These are phyloP conservation scores for Caiman crocodilus DNA, from an alignment of 2,797 vertebrate species.

Conservation along the genomic window DNA sequence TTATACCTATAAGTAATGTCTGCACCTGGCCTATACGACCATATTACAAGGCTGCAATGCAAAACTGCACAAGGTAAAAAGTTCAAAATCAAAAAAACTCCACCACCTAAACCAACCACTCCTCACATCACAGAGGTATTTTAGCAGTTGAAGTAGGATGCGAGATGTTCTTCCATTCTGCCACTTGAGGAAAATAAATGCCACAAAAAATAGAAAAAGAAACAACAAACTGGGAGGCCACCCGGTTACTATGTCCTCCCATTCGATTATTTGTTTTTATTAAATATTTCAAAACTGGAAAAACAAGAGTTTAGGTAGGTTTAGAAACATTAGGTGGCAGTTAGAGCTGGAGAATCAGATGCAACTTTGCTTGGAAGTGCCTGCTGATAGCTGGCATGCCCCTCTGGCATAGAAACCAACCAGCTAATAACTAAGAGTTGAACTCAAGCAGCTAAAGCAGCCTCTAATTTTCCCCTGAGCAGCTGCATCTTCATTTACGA, in stretches of 20 bases:
- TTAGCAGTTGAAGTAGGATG: slow-evolving; percentile 39
- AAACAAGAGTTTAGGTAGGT: background rate
- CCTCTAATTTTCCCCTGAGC: background rate
- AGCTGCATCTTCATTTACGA: background rate
- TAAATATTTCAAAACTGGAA: slow-evolving; percentile 59
- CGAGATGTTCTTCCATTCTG: slow-evolving; percentile 50
- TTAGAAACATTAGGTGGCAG: slow-evolving; percentile 41
- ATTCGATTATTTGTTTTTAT: slow-evolving; percentile 71
- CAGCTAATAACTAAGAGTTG: background rate
- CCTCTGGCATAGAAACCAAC: background rate
- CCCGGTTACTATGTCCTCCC: slow-evolving; percentile 60
- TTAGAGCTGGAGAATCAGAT: background rate
- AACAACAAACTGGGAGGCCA: slow-evolving; percentile 64
- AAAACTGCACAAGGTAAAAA: background rate
- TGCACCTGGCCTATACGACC: background rate
- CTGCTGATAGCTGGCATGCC: background rate
- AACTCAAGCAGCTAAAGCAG: background rate
- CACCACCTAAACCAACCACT: slow-evolving; percentile 33
- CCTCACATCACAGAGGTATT: background rate
- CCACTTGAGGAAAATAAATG: slow-evolving; percentile 66
- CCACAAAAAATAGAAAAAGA: slow-evolving; percentile 54
- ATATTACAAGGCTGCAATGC: background rate
- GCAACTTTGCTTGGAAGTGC: background rate
- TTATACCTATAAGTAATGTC: background rate
- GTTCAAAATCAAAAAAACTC: too few species aligned